Conservation (phyloP, 2,797 vertebrate genomes). For the Nothura maculosa region DNA sequence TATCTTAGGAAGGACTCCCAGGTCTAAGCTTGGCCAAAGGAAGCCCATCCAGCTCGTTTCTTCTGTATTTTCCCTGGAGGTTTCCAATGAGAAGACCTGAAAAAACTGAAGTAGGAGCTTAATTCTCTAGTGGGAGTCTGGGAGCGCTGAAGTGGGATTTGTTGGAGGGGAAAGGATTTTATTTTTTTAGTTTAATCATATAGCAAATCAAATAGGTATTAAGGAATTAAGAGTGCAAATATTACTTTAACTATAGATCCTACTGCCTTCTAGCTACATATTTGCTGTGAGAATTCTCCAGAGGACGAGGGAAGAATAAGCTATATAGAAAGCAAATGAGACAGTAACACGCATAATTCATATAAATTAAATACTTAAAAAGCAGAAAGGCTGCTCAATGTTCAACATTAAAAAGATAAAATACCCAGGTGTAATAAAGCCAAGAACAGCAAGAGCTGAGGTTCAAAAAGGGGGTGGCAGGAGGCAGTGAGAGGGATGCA, state of each 20-base stretch:
- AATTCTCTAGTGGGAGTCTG: background rate
- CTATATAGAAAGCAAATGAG: background rate
- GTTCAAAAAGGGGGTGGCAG: background rate
- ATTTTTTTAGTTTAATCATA: background rate
- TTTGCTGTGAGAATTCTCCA: background rate
- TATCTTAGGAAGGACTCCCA: rapidly evolving
- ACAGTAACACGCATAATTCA: background rate
- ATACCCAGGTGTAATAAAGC: background rate
- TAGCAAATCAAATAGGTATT: background rate
- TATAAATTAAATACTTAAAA: background rate
- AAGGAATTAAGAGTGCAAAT: background rate
- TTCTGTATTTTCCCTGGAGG: background rate
- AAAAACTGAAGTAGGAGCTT: background rate
- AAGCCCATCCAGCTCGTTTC: background rate
- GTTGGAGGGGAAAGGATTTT: background rate
- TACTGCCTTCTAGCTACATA: background rate
- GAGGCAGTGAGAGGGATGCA: background rate
- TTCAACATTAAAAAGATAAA: background rate
- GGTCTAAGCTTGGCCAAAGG: background rate
- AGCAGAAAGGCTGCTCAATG: background rate
- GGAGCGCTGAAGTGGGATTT: background rate
- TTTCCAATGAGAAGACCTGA: background rate
- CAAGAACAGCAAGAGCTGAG: background rate
- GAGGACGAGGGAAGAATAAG: background rate
- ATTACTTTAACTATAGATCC: background rate